Conservation (phyloP, 2,797 vertebrate genomes). For the Zalophus californianus region DNA sequence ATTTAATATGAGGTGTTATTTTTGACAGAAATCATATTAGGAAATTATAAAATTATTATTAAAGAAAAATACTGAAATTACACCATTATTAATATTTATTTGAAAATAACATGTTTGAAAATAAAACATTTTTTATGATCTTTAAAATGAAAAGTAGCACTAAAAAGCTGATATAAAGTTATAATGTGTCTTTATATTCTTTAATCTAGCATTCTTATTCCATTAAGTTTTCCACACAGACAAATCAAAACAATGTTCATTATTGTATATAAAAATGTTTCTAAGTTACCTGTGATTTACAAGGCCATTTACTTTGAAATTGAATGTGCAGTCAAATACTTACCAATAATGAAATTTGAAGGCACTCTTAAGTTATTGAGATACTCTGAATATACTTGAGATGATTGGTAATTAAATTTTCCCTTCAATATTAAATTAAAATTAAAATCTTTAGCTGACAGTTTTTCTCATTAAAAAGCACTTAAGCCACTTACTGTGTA, state of each 20-base stretch:
- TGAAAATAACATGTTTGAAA: background rate
- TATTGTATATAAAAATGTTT: slow-evolving; percentile 10
- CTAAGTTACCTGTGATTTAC: background rate
- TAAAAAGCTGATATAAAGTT: background rate
- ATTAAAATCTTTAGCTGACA: slow-evolving; percentile 45
- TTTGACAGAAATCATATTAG: background rate
- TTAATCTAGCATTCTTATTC: background rate
- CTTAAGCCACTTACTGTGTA: background rate
- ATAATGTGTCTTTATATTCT: background rate
- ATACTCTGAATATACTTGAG: background rate
- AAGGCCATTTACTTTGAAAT: slow-evolving; percentile 40
- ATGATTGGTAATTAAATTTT: slow-evolving; percentile 37
- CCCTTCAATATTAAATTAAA: slow-evolving; percentile 44
- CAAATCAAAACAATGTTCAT: slow-evolving; percentile 26
- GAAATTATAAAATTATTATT: background rate
- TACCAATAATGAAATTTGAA: slow-evolving; percentile 43
- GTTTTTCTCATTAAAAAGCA: slow-evolving; percentile 51
- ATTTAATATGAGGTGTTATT: background rate
- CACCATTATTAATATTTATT: background rate
- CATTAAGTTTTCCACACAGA: background rate
- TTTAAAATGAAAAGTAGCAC: slow-evolving; percentile 9
- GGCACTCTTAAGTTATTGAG: background rate
- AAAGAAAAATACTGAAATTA: slow-evolving; percentile 5
- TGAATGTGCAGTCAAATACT: background rate
- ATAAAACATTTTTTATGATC: background rate